Evolutionary conservation across 1,140 invertebrate species (phyloP).

Genomic region (Globodera ellingtonae): DNA sequence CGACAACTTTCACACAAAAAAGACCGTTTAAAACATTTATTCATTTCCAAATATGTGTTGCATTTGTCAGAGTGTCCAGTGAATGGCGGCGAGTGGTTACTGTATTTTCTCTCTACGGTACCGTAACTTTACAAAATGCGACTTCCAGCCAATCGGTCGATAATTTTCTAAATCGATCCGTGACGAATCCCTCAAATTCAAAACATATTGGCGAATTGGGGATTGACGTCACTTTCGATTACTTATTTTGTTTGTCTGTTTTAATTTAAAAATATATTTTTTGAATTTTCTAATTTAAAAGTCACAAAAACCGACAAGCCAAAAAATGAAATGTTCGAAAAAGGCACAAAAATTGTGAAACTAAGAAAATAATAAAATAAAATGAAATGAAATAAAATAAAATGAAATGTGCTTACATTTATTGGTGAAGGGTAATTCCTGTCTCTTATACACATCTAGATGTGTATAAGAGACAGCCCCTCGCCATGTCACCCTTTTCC

Average conservation of each 20-base stretch:
- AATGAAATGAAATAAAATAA: not conserved
- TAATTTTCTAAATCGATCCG: not conserved
- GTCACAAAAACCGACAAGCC: no score
- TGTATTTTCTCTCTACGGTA: not conserved
- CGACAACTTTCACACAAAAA: not conserved
- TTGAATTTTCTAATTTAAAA: no score
- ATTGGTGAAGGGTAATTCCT: not conserved
- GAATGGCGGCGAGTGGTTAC: not conserved
- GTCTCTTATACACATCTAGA: no score
- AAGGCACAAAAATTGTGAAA: conserved; percentile 5
- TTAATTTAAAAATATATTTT: no score
- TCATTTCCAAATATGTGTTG: not conserved
- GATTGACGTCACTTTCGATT: no score
- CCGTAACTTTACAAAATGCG: not conserved
- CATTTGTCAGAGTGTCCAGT: not conserved
- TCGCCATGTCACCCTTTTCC: no score
- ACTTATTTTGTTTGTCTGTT: no score
- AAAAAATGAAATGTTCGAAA: not conserved
- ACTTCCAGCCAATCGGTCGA: not conserved
- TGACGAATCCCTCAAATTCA: not conserved
- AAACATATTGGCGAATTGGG: not conserved
- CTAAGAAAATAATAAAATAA: not conserved
- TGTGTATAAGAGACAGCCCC: no score
- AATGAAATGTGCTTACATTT: not conserved
- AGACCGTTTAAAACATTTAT: not conserved